Percentiles rank a stretch among this genome's conserved stretches.
Evolutionary conservation across 2,888 invertebrate genomes (phyloP).

Genomic region (Gymnocheta viridis): DNA sequence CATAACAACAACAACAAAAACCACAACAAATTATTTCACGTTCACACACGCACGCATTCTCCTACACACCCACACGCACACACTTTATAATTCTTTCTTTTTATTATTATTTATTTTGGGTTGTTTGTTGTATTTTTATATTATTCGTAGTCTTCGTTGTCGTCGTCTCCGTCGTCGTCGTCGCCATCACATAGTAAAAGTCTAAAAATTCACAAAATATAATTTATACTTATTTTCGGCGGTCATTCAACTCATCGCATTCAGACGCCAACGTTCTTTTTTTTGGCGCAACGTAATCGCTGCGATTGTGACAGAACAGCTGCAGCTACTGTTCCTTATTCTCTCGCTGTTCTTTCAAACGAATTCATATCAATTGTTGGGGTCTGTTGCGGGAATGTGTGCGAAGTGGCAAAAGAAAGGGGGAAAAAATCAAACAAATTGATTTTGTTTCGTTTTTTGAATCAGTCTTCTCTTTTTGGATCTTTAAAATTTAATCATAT

Average conservation of each 20-base stretch:
- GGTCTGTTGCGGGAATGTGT: not conserved
- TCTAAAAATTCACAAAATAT: constrained; percentile 77
- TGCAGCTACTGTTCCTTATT: constrained; percentile 29
- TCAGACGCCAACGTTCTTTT: constrained; percentile 39
- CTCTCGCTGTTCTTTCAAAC: constrained; percentile 24
- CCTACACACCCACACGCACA: constrained; percentile 11
- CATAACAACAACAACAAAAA: constrained; percentile 24
- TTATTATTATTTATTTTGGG: constrained; percentile 15
- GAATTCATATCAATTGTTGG: constrained; percentile 51
- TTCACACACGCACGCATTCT: constrained; percentile 45
- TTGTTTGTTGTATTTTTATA: not conserved
- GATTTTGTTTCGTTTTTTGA: not conserved
- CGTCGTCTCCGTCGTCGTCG: too few relatives aligned
- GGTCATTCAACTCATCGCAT: constrained; percentile 79
- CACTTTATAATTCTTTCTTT: constrained; percentile 18
- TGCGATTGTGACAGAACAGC: constrained; percentile 36
- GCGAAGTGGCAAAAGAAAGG: constrained; percentile 18
- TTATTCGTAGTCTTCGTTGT: constrained; percentile 46
- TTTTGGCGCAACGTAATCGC: constrained; percentile 48
- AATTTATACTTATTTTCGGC: constrained; percentile 76
- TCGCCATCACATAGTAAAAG: constrained; percentile 78
- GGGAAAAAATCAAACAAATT: constrained; percentile 47
- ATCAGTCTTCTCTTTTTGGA: not conserved
- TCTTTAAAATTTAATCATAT: constrained; percentile 2
- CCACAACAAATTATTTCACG: constrained; percentile 16